Percentiles rank a stretch among this genome's conserved stretches.
phyloP scores from a whole-genome alignment of 2,888 invertebrate species.

The Dicycla oo region DNA sequence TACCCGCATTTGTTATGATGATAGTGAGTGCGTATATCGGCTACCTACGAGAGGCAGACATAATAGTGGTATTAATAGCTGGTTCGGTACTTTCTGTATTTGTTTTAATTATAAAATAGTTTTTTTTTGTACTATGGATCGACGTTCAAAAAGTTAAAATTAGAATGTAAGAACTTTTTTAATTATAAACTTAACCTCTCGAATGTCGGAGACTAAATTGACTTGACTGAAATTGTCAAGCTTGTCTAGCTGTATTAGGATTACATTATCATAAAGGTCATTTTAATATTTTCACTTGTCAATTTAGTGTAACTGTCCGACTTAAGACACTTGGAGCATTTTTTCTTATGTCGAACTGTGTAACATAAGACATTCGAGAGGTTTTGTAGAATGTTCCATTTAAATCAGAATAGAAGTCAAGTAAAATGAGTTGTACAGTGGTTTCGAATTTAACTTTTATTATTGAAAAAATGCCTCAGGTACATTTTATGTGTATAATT shows the following conservation, averaged over 20 bases:
- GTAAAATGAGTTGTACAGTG: background rate
- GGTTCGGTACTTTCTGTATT: background rate
- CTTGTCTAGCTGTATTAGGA: no score
- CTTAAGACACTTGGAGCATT: no score
- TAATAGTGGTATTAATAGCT: constrained; percentile 29
- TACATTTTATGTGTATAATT: no score
- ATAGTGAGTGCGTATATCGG: constrained; percentile 55
- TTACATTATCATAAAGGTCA: no score
- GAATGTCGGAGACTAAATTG: no score
- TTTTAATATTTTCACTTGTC: no score
- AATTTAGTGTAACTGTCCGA: no score
- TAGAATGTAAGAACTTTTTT: background rate
- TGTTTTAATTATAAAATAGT: background rate
- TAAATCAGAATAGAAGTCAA: background rate
- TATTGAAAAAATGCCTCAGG: no score
- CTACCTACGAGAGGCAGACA: constrained; percentile 17
- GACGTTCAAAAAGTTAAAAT: background rate
- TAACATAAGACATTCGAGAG: no score
- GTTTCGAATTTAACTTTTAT: background rate
- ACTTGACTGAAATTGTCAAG: no score
- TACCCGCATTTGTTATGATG: constrained; percentile 74
- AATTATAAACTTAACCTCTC: background rate
- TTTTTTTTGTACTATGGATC: constrained; percentile 1
- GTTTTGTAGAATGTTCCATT: background rate
- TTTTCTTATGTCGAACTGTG: no score